These are phyloP conservation scores for Crocidura indochinensis DNA, from an alignment of 2,797 vertebrate species.

Conservation along the genomic window DNA sequence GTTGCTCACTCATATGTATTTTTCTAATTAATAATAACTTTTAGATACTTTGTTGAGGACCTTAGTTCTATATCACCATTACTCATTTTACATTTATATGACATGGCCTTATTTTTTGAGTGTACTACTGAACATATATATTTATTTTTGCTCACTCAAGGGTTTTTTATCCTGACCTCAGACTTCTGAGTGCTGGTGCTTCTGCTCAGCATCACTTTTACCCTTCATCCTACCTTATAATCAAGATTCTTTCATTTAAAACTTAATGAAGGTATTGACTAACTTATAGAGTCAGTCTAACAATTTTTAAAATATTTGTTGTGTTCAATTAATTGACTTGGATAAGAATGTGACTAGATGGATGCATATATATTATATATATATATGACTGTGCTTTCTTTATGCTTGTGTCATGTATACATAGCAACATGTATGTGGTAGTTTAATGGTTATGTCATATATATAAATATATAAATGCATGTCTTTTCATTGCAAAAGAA, in stretches of 20 bases:
- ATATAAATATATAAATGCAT: neutral
- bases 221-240: slow-evolving; percentile 25
- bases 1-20: slow-evolving; percentile 47
- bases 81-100: slow-evolving; percentile 43
- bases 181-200: neutral
- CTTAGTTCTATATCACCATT: slow-evolving; percentile 27
- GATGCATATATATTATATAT: no score
- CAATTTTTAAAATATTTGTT: slow-evolving; percentile 42
- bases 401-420: no score
- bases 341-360: no score
- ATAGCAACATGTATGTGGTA: no score
- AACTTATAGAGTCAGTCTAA: slow-evolving; percentile 35
- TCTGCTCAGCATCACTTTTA: slow-evolving; percentile 48
- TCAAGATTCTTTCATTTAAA: slow-evolving; percentile 64
- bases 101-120: slow-evolving; percentile 41
- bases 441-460: neutral
- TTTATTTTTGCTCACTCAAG: slow-evolving; percentile 60
- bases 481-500: neutral
- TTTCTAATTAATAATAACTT: slow-evolving; percentile 32
- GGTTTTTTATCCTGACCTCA: slow-evolving; percentile 54
- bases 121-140: neutral
- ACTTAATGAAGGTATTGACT: slow-evolving; percentile 60
- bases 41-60: slow-evolving; percentile 23
- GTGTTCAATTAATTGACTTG: neutral
- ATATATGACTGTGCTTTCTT: no score